These are phyloP conservation scores for Oenanthe melanoleuca DNA, from an alignment of 2,113 vertebrate genomes.

Conservation along the genomic window DNA sequence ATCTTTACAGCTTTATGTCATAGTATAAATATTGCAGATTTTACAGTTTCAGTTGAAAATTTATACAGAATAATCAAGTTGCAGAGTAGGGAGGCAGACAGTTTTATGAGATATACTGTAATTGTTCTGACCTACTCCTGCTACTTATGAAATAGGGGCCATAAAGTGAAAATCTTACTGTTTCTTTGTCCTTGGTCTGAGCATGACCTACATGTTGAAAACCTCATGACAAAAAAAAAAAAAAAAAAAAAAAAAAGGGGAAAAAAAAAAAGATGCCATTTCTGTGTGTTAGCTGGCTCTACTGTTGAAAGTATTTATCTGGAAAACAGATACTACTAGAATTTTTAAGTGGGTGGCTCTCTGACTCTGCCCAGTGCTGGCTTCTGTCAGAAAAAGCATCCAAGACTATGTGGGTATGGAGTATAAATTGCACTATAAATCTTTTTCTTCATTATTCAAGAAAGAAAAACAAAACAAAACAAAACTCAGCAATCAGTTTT, in stretches of 20 bases:
- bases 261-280: background rate
- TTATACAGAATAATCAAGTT: slow-evolving; percentile 18
- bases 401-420: background rate
- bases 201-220: background rate
- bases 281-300: background rate
- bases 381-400: background rate
- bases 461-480: background rate
- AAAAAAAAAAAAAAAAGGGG: background rate
- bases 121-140: slow-evolving; percentile 25
- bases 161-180: slow-evolving; percentile 11
- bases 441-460: background rate
- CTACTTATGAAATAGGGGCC: background rate
- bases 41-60: slow-evolving; percentile 22
- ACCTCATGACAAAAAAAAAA: background rate
- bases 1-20: background rate
- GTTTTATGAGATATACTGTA: background rate
- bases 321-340: background rate
- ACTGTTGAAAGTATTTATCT: background rate
- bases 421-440: background rate
- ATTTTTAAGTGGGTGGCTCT: background rate
- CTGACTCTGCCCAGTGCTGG: background rate
- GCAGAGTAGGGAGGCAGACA: slow-evolving; percentile 3
- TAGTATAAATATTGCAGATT: slow-evolving; percentile 1
- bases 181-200: slow-evolving; percentile 1
- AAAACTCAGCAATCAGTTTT: background rate